Evolutionary conservation across 2,797 vertebrate species (phyloP), one percentile per base, ranked within the genome.

Genomic region (Lepidocolaptes lacrymiger): DNA sequence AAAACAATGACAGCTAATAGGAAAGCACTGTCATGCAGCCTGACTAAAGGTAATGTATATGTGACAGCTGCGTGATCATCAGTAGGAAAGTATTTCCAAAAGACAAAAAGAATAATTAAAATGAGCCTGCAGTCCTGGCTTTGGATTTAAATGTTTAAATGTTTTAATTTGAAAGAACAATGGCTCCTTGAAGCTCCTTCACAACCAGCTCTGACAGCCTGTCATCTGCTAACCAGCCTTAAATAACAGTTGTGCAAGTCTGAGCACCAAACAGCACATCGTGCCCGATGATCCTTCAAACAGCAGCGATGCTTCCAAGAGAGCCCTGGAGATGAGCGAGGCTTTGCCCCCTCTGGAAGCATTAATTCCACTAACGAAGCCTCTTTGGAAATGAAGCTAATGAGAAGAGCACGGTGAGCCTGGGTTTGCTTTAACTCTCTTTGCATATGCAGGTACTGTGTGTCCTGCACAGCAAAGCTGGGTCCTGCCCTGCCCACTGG

Each of bases 111-210:
- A 95, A 97, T 96, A 96, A 98, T 98, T 97, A 97, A 96, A 97
- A 96, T 18, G 71, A 97, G 96, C 96, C 94, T 72, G 78, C 91
- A 97, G 97, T 92, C 95, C 96, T 97, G 96, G 96, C 93, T 96
- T 93, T 73, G 94, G 96, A 97, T 97, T 97, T 97, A 97, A 97
- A 95, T 97, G 97, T 97, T 97, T 98, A 93, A 98, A 98, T 97
- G 98, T 97, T 98, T 98, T 97, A 97, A 98, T 98, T 97, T 96
- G 76, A 95, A 97, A 96, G 97, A 98, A 98, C 97, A 98, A 98
- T 95, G 96, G 96, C 69, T 96, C 88, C 97, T 97, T 81, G 96
- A 97, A 97, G 96, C 79, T 91, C 84, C 95, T 94, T 91, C 94
- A 41, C 91, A 82, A 76, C 39, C 81, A 18, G 81, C 34, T 36